Base-by-base conservation (phyloP, 2,113 vertebrate species). In the Phrynocephalus versicolor region DNA sequence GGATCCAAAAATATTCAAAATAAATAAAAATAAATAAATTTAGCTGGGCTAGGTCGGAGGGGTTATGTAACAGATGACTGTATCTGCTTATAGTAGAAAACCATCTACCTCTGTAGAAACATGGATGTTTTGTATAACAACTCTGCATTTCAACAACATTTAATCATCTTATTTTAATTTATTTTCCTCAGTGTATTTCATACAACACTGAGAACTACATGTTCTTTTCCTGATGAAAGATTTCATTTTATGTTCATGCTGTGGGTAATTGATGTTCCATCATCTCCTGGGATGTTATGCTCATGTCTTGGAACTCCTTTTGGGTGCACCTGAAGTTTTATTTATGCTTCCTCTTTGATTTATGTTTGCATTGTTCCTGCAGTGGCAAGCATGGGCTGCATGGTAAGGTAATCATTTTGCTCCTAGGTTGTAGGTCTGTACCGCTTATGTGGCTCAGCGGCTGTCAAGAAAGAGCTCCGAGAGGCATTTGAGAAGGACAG, bases 401-500 rank as follows among this genome's bases (percentile, higher is more conserved):
- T 73, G 81, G 45, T 85, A 85, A 80, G 23, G 37, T 74, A 0
- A 0, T 37, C 70, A 77, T 92, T 92, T 83, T 93, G 75, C 89
- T 94, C 88, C 82, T 94, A 99, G 99, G 98, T 99, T 90, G 98
- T 99, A 78, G 99, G 99, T 30, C 95, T 99, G n/a, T 99, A 99
- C 89, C 98, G 98, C 74, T 92, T 99, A 35, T 99, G 98, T 72
- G 99, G 99, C 35, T 99, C 99, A 0, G 98, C 98, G 0, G 98
- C 98, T 0, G 98, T 99, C 77, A 99, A 99, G 97, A 99, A 99
- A 84, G 99, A 99, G 93, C 97, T 99, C 2, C 97, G 98, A 0
- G 98, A 99, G 89, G 98, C 98, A 0, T 99, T 99, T 79, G 99
- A 99, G 95, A 97, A 95, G 86, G 97, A 99, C 95, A 99, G 98